These are phyloP conservation scores for Lottia gigantea DNA, from an alignment of 2,888 invertebrate genomes.

Conservation along the genomic window DNA sequence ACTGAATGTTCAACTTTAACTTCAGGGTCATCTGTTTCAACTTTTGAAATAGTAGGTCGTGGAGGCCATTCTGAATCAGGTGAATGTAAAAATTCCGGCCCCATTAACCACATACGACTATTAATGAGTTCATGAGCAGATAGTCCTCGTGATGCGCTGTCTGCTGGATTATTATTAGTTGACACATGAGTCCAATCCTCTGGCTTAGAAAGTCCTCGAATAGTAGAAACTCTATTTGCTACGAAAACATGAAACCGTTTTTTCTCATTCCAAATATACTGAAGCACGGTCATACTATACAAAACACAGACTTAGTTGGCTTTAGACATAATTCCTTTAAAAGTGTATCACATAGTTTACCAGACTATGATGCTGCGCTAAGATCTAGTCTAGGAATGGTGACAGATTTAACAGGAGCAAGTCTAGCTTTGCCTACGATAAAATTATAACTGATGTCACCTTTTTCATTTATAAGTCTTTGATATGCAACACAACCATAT, in stretches of 20 bases:
- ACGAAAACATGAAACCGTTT: slow-evolving; percentile 13
- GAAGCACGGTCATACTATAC: slow-evolving; percentile 17
- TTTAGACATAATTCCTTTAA: too few relatives aligned
- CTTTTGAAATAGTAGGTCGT: background rate
- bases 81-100: background rate
- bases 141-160: background rate
- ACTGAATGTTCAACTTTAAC: background rate
- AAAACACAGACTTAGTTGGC: slow-evolving; percentile 15
- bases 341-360: too few relatives aligned
- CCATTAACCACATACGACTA: background rate
- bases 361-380: slow-evolving; percentile 16
- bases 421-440: slow-evolving; percentile 16
- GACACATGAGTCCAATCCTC: background rate
- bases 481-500: slow-evolving; percentile 24
- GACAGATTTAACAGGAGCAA: slow-evolving; percentile 9
- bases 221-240: slow-evolving; percentile 2
- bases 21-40: background rate
- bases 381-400: slow-evolving; percentile 17
- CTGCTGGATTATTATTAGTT: background rate
- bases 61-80: background rate
- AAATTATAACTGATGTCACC: slow-evolving; percentile 24
- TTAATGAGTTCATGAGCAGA: background rate
- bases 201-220: slow-evolving; percentile 5
- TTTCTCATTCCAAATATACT: slow-evolving; percentile 5
- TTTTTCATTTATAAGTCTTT: slow-evolving; percentile 19